These are phyloP conservation scores for Hymenopus coronatus DNA, from an alignment of 2,888 invertebrate genomes.

Conservation along the genomic window DNA sequence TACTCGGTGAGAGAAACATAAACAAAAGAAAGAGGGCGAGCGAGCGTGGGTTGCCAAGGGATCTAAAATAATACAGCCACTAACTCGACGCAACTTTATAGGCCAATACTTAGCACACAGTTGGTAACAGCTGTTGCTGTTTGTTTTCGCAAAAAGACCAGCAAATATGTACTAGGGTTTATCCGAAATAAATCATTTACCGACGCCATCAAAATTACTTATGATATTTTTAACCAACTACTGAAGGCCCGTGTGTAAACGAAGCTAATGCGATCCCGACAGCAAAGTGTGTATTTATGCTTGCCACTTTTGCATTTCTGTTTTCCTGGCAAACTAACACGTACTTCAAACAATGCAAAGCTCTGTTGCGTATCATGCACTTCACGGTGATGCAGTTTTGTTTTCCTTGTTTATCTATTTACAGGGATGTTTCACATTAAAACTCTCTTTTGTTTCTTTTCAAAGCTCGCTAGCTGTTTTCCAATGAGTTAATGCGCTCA, in stretches of 20 bases:
- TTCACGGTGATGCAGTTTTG: not conserved
- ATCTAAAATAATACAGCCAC: not conserved
- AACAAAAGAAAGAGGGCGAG: not conserved
- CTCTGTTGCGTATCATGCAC: not conserved
- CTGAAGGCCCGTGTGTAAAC: not conserved
- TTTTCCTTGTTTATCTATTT: not conserved
- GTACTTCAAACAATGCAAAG: not conserved
- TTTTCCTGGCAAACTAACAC: not conserved
- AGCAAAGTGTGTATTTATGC: not conserved
- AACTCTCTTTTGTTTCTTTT: not conserved
- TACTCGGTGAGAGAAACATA: not conserved
- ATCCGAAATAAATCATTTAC: not conserved
- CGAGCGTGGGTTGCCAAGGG: not conserved
- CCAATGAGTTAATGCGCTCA: too few species aligned
- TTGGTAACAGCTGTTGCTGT: not conserved
- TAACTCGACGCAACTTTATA: not conserved
- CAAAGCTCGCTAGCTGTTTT: too few species aligned
- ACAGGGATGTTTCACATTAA: not conserved
- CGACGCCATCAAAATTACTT: not conserved
- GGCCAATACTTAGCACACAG: not conserved
- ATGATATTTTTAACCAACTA: not conserved
- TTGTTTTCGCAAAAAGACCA: not conserved
- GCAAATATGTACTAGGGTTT: not conserved
- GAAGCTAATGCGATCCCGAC: too few species aligned
- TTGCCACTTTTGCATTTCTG: not conserved